phyloP scores from a whole-genome alignment of 2,888 invertebrate genomes.

The Cerceris rybyensis region DNA sequence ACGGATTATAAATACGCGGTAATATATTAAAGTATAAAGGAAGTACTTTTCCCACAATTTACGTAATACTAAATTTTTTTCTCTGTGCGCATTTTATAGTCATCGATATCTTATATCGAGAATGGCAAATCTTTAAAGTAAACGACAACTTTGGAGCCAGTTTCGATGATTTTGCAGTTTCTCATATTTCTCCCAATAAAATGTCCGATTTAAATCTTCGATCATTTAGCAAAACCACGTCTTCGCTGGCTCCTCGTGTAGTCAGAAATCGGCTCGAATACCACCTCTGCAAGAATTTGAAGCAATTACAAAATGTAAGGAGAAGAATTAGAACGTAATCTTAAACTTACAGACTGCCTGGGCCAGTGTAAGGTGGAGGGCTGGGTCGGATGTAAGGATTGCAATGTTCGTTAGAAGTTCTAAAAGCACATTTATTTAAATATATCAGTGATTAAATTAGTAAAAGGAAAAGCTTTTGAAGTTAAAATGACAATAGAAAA shows the following conservation, averaged over 20 bases:
- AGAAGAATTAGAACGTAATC: slow-evolving; percentile 1
- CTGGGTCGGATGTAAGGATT: slow-evolving; percentile 82
- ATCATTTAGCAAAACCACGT: slow-evolving; percentile 83
- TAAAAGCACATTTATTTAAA: slow-evolving; percentile 47
- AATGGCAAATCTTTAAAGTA: slow-evolving; percentile 1
- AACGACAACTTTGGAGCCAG: slow-evolving; percentile 70
- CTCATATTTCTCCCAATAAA: slow-evolving; percentile 25
- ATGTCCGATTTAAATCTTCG: slow-evolving; percentile 22
- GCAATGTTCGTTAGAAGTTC: slow-evolving; percentile 73
- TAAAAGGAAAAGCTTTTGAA: background rate
- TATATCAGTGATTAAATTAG: background rate
- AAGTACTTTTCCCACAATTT: background rate
- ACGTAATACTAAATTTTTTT: slow-evolving; percentile 3
- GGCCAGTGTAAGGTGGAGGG: slow-evolving; percentile 85
- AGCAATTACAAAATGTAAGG: background rate
- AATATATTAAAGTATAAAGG: background rate
- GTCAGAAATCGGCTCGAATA: slow-evolving; percentile 83
- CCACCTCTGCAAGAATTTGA: slow-evolving; percentile 66
- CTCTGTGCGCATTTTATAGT: background rate
- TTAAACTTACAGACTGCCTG: slow-evolving; percentile 82
- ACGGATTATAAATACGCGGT: background rate
- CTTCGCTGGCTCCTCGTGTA: slow-evolving; percentile 82
- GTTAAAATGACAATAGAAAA: background rate
- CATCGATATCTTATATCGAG: background rate
- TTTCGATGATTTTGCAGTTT: slow-evolving; percentile 68